Evolutionary conservation across 53 echinoderm and acorn worm genomes (phyloP), one percentile per base, ranked within the genome.

Genomic region (Apostichopus leukothele): DNA sequence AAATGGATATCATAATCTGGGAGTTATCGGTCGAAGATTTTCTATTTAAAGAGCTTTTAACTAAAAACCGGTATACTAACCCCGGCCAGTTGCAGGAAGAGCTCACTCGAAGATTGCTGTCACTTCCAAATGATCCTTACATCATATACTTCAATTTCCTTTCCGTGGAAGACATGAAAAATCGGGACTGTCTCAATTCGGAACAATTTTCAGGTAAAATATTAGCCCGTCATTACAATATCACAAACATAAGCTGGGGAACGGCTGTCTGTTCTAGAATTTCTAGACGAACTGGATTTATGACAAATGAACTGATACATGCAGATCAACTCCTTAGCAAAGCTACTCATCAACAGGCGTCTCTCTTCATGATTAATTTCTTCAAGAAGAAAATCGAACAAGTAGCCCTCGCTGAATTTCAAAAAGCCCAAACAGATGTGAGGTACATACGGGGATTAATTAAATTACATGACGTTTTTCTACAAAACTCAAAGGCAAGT

Each of bases 201-300:
- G 96, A 96, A 85, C 91, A 91, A 63, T 94, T 91, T 89, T 87
- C 96, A 1, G 94, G 94, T 22, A 83, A 88, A 27, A 78, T 87
- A 87, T 91, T 94, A 9, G 83, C 75, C 10, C 89, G 79, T 18
- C 91, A 92, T 25, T 94, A 96, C 75, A 92, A 94, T 39, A 87
- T 96, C 26, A 94, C 96, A 57, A 94, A 92, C 26, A 88, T 96
- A 4, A 96, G 94, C 84, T 96, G 96, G 96, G 88, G 89, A 54
- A 89, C 89, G 2, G 94, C 96, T 51, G 87, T 96, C 57, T 96
- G 96, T 68, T 84, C 92, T 1, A 90, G 89, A 67, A 91, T 96
- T 51, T 96, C 91, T 91, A 78, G 78, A 50, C 73, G 87, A 18
- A 75, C 68, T 27, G 90, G 91, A 8, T 96, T 94, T 60, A 96